These are phyloP conservation scores for Odobenus rosmarus DNA, from an alignment of 2,113 vertebrate species.

Conservation along the genomic window DNA sequence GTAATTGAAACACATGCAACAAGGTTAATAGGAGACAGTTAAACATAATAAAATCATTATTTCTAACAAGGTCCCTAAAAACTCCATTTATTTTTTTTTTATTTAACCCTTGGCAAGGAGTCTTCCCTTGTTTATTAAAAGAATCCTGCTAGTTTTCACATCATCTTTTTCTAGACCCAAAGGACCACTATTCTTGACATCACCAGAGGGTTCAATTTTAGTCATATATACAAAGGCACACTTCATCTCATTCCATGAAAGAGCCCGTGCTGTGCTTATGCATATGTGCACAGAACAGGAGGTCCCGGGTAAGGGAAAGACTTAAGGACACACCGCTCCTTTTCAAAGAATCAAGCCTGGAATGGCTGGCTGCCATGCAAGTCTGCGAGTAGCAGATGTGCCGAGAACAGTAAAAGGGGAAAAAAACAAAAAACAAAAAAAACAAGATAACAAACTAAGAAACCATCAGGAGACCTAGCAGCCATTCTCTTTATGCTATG, in stretches of 20 bases:
- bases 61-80: slow-evolving; percentile 39
- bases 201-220: slow-evolving; percentile 20
- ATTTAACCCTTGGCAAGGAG: slow-evolving; percentile 52
- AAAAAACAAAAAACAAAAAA: neutral
- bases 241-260: slow-evolving; percentile 43
- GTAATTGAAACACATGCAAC: neutral
- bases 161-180: slow-evolving; percentile 49
- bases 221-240: neutral
- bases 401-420: neutral
- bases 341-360: neutral
- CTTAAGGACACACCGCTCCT: slow-evolving; percentile 7
- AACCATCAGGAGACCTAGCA: neutral
- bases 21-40: neutral
- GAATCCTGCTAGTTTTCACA: slow-evolving; percentile 28
- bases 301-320: neutral
- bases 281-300: neutral
- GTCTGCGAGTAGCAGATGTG: neutral
- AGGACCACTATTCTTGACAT: neutral
- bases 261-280: slow-evolving; percentile 13
- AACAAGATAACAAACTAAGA: neutral
- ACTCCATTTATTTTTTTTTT: neutral
- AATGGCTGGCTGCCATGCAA: neutral
- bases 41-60: slow-evolving; percentile 51
- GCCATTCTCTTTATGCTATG: neutral
- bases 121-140: slow-evolving; percentile 50